Conservation (phyloP, 1,140 invertebrate species). For the Lordiphosa mommai region DNA sequence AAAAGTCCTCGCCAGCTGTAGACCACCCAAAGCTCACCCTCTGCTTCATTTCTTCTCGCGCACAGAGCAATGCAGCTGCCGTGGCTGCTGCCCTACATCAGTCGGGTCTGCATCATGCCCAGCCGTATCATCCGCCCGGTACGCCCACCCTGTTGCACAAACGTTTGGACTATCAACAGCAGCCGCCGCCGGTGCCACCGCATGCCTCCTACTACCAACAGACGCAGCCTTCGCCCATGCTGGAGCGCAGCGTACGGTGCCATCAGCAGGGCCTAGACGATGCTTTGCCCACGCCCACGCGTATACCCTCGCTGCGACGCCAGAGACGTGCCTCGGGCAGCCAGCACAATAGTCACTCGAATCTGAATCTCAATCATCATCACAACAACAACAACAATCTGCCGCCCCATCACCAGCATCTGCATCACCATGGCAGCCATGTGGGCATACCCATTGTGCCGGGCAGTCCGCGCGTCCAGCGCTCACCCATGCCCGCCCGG, state of each 20-base stretch:
- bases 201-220: slow-evolving; percentile 64
- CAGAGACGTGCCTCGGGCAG: slow-evolving; percentile 62
- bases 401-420: slow-evolving; percentile 43
- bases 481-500: slow-evolving; percentile 73
- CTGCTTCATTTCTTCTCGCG: neutral
- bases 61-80: slow-evolving; percentile 38
- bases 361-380: slow-evolving; percentile 44
- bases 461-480: slow-evolving; percentile 72
- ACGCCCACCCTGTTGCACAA: slow-evolving; percentile 65
- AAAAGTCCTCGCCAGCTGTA: neutral
- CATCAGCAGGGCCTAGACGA: slow-evolving; percentile 38
- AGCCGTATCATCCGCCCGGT: slow-evolving; percentile 68
- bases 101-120: slow-evolving; percentile 67
- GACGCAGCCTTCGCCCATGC: slow-evolving; percentile 38
- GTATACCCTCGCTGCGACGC: slow-evolving; percentile 67
- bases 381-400: slow-evolving; percentile 50
- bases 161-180: slow-evolving; percentile 57
- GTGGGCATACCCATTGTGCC: slow-evolving; percentile 76
- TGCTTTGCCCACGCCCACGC: slow-evolving; percentile 47
- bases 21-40: neutral
- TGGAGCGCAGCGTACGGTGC: slow-evolving; percentile 64
- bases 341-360: slow-evolving; percentile 62
- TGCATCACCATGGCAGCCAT: slow-evolving; percentile 30
- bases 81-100: slow-evolving; percentile 50
- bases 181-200: slow-evolving; percentile 65